A percentile compares a stretch with the other conserved stretches of the same genome.
Conservation (phyloP, 2,113 vertebrate species). For the Marmota flaviventris region DNA sequence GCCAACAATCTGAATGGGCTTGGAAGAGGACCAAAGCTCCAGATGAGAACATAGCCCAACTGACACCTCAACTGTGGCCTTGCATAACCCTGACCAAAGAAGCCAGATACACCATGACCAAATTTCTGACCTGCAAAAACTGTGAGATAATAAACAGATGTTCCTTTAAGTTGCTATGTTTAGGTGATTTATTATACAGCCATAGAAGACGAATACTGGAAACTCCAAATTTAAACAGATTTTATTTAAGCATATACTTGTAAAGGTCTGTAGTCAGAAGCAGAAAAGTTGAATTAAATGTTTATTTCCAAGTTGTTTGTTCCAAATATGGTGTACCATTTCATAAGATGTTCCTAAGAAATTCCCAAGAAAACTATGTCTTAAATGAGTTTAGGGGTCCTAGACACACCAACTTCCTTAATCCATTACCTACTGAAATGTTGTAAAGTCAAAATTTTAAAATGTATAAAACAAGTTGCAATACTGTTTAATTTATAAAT, state of each 20-base stretch:
- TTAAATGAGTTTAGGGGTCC: not conserved
- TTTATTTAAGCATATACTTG: constrained; percentile 28
- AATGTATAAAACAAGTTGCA: not conserved
- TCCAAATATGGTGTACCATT: not conserved
- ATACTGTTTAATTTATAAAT: not conserved
- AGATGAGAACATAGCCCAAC: not conserved
- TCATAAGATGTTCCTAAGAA: constrained; percentile 7
- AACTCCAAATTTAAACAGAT: constrained; percentile 24
- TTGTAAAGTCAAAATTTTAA: not conserved
- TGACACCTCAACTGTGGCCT: not conserved
- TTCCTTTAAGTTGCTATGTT: not conserved
- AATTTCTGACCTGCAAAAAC: not conserved
- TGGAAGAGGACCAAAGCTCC: not conserved
- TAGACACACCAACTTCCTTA: not conserved
- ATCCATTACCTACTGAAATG: constrained; percentile 39
- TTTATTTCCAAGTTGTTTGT: constrained; percentile 45
- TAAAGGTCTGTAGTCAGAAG: not conserved
- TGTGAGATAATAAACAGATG: not conserved
- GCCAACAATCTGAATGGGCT: not conserved
- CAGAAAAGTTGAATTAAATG: constrained; percentile 23
- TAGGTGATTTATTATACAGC: not conserved
- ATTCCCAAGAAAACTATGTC: constrained; percentile 23
- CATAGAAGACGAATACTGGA: not conserved
- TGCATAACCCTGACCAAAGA: not conserved
- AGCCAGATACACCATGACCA: not conserved